Base-by-base conservation (phyloP, 2,113 vertebrate species). In the Eptatretus burgeri region DNA sequence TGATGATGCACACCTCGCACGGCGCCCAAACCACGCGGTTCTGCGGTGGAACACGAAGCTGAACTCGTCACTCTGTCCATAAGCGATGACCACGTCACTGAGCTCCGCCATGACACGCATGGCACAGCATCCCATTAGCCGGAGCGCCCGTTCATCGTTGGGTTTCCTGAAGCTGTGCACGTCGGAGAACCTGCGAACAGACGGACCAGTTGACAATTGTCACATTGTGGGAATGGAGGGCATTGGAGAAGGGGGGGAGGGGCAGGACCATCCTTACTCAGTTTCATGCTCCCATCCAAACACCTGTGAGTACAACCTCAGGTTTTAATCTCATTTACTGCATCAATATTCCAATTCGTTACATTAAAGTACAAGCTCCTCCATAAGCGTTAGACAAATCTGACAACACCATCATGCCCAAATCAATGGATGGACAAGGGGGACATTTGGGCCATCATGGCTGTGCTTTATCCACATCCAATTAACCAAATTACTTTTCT, bases 41-140 rank as follows among this genome's bases (percentile, higher is more conserved):
- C 75, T 82, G 70, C 78, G 79, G 70, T 82, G 88, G 71, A 98
- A 96, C 68, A 94, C 79, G 72, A 98, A 98, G 67, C 87, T 98
- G 68, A 86, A 98, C 72, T 98, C 91, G 65, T 98, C 91, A 51
- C 89, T 98, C 70, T 94, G 89, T 63, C 91, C 89, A 63, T 96
- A 98, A 1, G 89, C 81, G 50, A 96, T 75, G 62, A 73, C 68
- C 60, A 98, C 80, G 66, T 93, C 85, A 49, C 93, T 85, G 41
- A 98, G 72, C 14, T 91, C 83, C 50, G 82, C 76, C 83, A 98
- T 87, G 66, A 98, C 89, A 1, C 78, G 82, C 66, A 75, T 76
- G 1, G 87, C 89, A 49, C 86, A 86, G 41, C 70, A 78, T 13
- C 73, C 78, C 89, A 98, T 93, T 66, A 98, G 72, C 1, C 74